Evolutionary conservation across 2,113 vertebrate genomes (phyloP).

Genomic region (Galbula dea): DNA sequence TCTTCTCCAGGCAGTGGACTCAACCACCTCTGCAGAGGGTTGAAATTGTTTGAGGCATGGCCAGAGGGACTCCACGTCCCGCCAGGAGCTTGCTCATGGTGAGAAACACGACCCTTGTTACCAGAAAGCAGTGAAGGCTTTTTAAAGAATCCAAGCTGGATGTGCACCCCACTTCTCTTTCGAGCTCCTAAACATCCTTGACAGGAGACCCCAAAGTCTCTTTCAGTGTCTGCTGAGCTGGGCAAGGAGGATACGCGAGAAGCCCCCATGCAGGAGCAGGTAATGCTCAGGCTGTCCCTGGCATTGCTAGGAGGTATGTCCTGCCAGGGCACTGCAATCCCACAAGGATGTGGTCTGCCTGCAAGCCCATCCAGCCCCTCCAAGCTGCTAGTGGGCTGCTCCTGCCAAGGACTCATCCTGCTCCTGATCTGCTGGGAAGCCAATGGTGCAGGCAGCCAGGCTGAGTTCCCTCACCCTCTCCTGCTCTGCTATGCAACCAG

Average conservation of each 20-base stretch:
- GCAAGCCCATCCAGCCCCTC: not conserved
- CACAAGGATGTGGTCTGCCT: fast-evolving
- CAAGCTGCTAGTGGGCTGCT: fast-evolving
- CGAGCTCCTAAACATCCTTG: not conserved
- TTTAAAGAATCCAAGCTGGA: not conserved
- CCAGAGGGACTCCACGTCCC: not conserved
- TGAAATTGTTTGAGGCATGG: not conserved
- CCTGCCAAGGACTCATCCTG: not conserved
- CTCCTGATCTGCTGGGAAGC: not conserved
- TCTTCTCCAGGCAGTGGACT: not conserved
- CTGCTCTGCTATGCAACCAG: not conserved
- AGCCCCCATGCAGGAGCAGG: not conserved
- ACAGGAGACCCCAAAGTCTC: not conserved
- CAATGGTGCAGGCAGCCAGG: not conserved
- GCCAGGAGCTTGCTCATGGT: not conserved
- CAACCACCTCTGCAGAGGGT: not conserved
- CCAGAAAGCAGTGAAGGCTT: not conserved
- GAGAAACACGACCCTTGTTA: not conserved
- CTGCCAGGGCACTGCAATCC: fast-evolving
- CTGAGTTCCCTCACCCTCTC: not conserved
- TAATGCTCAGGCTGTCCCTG: not conserved
- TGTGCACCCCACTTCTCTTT: not conserved
- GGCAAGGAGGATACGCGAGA: fast-evolving
- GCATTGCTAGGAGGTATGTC: not conserved
- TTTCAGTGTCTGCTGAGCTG: not conserved